Evolutionary conservation across 2,797 vertebrate genomes (phyloP).

Genomic region (Pagetopsis macropterus): DNA sequence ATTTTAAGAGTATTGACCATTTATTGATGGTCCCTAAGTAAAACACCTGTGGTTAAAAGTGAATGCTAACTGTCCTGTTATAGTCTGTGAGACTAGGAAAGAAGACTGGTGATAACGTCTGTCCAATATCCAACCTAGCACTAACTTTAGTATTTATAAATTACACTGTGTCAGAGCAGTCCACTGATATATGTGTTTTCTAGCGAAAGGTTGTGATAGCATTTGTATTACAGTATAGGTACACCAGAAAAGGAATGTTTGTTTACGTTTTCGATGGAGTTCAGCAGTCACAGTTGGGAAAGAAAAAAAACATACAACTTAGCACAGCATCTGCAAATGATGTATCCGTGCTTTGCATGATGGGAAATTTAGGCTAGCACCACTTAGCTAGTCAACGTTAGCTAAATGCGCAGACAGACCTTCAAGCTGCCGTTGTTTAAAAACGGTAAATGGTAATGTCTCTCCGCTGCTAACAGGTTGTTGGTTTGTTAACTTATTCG

Average conservation of each 20-base stretch:
- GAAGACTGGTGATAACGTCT: too few relatives aligned
- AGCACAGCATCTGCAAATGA: neutral
- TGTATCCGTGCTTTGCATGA: conserved; percentile 10
- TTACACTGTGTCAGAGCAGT: neutral
- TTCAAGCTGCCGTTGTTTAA: neutral
- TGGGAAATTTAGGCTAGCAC: conserved; percentile 8
- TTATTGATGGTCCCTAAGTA: too few relatives aligned
- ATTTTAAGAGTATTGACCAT: too few relatives aligned
- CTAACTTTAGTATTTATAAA: neutral
- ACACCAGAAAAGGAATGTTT: neutral
- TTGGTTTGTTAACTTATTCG: neutral
- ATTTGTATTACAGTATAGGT: neutral
- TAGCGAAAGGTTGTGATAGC: neutral
- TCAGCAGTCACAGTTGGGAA: neutral
- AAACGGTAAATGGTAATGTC: rapidly evolving
- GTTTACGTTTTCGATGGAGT: neutral
- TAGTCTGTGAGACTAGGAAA: too few relatives aligned
- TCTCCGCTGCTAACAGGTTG: neutral
- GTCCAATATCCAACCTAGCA: too few relatives aligned
- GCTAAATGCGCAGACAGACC: neutral
- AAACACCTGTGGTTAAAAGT: too few relatives aligned
- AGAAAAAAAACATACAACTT: neutral
- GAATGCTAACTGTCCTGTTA: too few relatives aligned
- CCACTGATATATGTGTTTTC: neutral
- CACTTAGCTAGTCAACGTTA: conserved; percentile 12